phyloP scores from a whole-genome alignment of 2,797 vertebrate genomes.

The Melanotaenia parkinsoni region DNA sequence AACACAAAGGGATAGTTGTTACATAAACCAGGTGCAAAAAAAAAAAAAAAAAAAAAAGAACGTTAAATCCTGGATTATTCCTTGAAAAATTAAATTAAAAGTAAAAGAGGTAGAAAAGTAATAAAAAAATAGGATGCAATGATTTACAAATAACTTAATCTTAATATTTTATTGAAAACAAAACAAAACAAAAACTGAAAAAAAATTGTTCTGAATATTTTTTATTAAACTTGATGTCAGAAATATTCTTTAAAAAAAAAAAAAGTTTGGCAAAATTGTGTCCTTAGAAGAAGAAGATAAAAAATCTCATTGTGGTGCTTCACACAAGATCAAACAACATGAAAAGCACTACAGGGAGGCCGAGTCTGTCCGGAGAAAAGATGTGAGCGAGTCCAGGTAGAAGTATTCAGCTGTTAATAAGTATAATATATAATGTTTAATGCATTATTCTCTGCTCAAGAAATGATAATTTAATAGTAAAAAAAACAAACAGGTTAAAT shows the following conservation, averaged over 20 bases:
- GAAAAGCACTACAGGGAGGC: not conserved
- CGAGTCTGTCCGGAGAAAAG: not conserved
- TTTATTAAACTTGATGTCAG: not conserved
- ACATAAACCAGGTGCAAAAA: conserved; percentile 9
- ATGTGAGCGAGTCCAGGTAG: not conserved
- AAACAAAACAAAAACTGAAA: no score
- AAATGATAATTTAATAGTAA: no score
- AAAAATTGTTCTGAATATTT: not conserved
- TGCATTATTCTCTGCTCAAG: not conserved
- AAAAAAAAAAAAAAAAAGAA: not conserved
- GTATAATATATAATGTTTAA: not conserved
- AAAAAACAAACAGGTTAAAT: no score
- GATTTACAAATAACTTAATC: not conserved
- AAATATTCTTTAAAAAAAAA: not conserved
- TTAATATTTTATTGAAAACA: no score
- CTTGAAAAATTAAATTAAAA: not conserved
- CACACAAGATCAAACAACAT: not conserved
- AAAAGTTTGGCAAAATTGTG: not conserved
- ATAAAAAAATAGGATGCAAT: not conserved
- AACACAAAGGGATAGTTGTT: conserved; percentile 56
- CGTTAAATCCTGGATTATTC: not conserved
- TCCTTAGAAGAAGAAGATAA: not conserved
- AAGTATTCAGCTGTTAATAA: not conserved
- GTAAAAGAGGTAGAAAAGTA: not conserved
- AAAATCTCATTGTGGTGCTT: not conserved